A percentile compares a stretch with the other conserved stretches of the same genome.
Evolutionary conservation across 1,140 invertebrate species (phyloP).

Genomic region (Drosophila sp.): DNA sequence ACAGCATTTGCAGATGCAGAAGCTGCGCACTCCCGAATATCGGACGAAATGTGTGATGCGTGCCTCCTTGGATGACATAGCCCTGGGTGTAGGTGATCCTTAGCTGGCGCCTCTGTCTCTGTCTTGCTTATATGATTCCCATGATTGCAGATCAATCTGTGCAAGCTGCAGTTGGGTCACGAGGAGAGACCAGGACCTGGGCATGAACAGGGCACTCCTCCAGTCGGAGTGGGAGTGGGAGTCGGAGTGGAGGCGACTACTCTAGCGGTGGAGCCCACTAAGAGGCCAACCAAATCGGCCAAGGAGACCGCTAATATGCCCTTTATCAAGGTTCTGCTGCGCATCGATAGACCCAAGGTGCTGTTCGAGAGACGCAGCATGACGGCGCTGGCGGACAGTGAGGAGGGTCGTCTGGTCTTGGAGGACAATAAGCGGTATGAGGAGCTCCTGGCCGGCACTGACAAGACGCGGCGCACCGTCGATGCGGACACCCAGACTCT

Average conservation of each 20-base stretch:
- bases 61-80: slow-evolving; percentile 70
- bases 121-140: neutral
- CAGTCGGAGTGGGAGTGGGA: neutral
- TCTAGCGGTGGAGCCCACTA: neutral
- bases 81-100: slow-evolving; percentile 55
- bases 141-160: slow-evolving; percentile 58
- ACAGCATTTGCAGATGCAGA: slow-evolving; percentile 48
- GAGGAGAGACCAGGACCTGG: slow-evolving; percentile 22
- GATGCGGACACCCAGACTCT: slow-evolving; percentile 88
- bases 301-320: slow-evolving; percentile 36
- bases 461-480: slow-evolving; percentile 86
- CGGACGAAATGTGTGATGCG: slow-evolving; percentile 75
- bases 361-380: slow-evolving; percentile 87
- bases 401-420: slow-evolving; percentile 85
- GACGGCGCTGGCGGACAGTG: slow-evolving; percentile 85
- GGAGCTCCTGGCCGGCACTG: slow-evolving; percentile 86
- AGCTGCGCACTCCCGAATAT: slow-evolving; percentile 61
- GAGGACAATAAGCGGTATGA: slow-evolving; percentile 87
- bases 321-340: slow-evolving; percentile 85
- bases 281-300: slow-evolving; percentile 26
- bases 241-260: neutral
- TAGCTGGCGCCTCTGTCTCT: neutral
- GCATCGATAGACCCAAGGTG: slow-evolving; percentile 87
- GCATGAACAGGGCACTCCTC: neutral
- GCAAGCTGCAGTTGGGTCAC: slow-evolving; percentile 50